Evolutionary conservation across 2,797 vertebrate genomes (phyloP).

Genomic region (Cheirogaleus major): DNA sequence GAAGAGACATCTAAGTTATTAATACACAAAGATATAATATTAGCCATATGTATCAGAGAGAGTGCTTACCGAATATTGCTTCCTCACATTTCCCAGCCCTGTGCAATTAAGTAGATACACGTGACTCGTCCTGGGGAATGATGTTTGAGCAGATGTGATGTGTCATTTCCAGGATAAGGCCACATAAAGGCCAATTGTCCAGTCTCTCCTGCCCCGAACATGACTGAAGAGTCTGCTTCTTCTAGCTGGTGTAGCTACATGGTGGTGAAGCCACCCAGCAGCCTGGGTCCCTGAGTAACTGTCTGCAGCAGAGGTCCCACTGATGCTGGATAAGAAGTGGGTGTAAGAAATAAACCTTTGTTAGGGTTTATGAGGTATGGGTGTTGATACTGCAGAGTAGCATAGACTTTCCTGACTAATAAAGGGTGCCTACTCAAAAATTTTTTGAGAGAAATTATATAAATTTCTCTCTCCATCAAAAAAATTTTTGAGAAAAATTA

Average conservation of each 20-base stretch:
- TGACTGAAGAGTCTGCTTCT: background rate
- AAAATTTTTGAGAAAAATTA: background rate
- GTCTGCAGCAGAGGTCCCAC: background rate
- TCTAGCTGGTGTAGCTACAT: background rate
- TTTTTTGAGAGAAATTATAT: background rate
- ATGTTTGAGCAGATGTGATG: background rate
- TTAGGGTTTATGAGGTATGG: background rate
- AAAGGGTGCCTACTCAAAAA: background rate
- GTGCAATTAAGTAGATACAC: background rate
- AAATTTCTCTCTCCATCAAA: background rate
- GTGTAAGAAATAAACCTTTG: background rate
- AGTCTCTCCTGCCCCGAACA: background rate
- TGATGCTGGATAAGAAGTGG: background rate
- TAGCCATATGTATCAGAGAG: background rate
- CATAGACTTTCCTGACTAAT: background rate
- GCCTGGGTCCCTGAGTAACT: background rate
- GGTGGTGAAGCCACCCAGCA: background rate
- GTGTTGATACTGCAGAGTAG: background rate
- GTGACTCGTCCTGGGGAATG: background rate
- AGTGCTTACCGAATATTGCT: background rate
- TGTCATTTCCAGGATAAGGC: background rate
- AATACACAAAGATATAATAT: background rate
- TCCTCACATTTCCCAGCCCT: background rate
- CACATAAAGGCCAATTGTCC: background rate
- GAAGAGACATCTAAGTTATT: background rate